phyloP scores from a whole-genome alignment of 2,797 vertebrate genomes.

The Epinephelus malabaricus region DNA sequence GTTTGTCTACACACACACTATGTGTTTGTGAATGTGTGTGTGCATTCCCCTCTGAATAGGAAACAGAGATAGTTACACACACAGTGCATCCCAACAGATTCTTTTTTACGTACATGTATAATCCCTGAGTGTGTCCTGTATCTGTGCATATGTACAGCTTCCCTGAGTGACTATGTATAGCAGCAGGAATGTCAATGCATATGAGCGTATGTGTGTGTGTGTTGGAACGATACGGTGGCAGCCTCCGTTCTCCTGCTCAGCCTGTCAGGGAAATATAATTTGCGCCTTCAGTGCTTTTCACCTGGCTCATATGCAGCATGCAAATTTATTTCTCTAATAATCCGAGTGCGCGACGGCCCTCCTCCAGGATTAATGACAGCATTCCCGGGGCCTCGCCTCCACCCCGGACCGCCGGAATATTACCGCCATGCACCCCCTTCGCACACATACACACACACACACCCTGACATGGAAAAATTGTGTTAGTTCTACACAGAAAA shows the following conservation, averaged over 20 bases:
- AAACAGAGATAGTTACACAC: constrained; percentile 30
- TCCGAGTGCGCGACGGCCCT: constrained; percentile 96
- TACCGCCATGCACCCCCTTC: constrained; percentile 81
- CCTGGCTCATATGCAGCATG: constrained; percentile 99
- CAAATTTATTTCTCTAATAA: constrained; percentile 99
- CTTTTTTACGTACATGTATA: constrained; percentile 43
- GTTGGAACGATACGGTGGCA: constrained; percentile 65
- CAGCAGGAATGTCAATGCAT: constrained; percentile 77
- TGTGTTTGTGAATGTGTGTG: constrained; percentile 19
- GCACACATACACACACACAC: constrained; percentile 26
- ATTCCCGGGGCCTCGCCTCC: constrained; percentile 92
- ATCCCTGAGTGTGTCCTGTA: constrained; percentile 57
- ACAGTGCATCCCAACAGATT: constrained; percentile 35
- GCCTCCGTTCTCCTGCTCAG: constrained; percentile 73
- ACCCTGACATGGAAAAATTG: constrained; percentile 99
- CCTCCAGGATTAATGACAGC: constrained; percentile 99
- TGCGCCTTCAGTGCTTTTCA: constrained; percentile 98
- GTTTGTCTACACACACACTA: constrained; percentile 53
- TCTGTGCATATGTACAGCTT: constrained; percentile 53
- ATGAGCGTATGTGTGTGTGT: constrained; percentile 49
- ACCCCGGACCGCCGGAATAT: constrained; percentile 94
- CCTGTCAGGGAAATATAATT: constrained; percentile 83
- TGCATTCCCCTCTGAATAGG: constrained; percentile 34
- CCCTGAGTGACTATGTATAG: constrained; percentile 68
- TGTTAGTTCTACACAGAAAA: constrained; percentile 99